These are phyloP conservation scores for Harlomillsia oculata DNA, from an alignment of 1,140 invertebrate species.

Conservation along the genomic window DNA sequence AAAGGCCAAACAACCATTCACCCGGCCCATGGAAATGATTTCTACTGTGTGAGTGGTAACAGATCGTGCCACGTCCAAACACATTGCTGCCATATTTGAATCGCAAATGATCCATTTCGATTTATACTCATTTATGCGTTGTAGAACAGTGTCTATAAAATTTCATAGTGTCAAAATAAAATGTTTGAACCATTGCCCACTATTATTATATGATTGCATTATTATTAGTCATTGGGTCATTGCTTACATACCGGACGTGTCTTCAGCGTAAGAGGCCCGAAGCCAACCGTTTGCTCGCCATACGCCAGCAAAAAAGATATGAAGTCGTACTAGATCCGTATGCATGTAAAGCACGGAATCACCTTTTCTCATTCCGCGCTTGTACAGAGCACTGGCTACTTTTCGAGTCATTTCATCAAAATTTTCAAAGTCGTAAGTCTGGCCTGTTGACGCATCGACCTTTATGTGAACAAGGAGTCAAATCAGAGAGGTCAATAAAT, in stretches of 20 bases:
- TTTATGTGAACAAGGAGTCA: no score
- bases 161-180: not conserved
- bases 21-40: not conserved
- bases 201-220: no score
- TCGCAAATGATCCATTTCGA: no score
- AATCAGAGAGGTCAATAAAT: no score
- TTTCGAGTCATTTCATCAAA: constrained; percentile 8
- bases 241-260: not conserved
- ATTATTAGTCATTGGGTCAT: not conserved
- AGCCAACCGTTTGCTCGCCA: constrained; percentile 19
- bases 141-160: not conserved
- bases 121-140: not conserved
- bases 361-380: constrained; percentile 21
- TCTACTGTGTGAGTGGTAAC: not conserved
- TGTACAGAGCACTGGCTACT: constrained; percentile 24
- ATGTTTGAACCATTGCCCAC: not conserved
- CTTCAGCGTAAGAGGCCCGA: constrained; percentile 7
- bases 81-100: no score
- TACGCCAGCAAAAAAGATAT: constrained; percentile 12
- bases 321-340: constrained; percentile 4
- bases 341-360: constrained; percentile 14
- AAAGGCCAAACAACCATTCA: not conserved
- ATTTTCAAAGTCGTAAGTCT: not conserved
- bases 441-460: constrained; percentile 5
- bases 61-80: not conserved